Evolutionary conservation across 2,888 invertebrate genomes (phyloP).

Genomic region (Leucophenga montana): DNA sequence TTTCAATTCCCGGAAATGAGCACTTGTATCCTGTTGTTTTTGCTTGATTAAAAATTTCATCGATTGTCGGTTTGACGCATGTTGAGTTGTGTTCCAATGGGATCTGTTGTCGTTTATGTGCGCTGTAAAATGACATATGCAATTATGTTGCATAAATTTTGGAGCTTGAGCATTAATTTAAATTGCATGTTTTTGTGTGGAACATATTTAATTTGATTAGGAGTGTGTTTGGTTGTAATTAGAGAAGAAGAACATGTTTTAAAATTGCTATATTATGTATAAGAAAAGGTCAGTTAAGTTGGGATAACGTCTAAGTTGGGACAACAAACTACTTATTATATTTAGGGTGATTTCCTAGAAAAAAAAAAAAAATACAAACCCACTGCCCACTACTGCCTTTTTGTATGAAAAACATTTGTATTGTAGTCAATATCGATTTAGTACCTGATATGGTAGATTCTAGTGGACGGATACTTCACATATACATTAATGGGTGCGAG

Average conservation of each 20-base stretch:
- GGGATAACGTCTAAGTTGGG: background rate
- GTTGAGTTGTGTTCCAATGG: constrained; percentile 14
- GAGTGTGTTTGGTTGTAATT: background rate
- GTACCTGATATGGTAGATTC: too few species aligned
- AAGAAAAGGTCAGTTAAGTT: too few species aligned
- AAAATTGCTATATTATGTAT: too few species aligned
- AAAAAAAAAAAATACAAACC: too few species aligned
- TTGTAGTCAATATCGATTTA: too few species aligned
- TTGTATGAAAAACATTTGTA: too few species aligned
- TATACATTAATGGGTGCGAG: too few species aligned
- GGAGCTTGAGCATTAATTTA: constrained; percentile 4
- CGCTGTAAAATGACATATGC: constrained; percentile 50
- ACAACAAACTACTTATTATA: background rate
- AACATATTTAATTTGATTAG: too few species aligned
- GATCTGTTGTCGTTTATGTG: background rate
- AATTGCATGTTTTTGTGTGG: background rate
- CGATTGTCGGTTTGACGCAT: background rate
- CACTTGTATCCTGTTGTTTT: constrained; percentile 6
- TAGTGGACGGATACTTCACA: too few species aligned
- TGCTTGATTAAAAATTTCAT: constrained; percentile 23
- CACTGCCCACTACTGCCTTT: too few species aligned
- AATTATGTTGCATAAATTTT: constrained; percentile 52
- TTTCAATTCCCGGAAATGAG: background rate
- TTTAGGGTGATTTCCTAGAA: too few species aligned
- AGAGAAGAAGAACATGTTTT: background rate